Percentiles rank a stretch among this genome's conserved stretches.
These are phyloP conservation scores for Melinopterus prodromus DNA, from an alignment of 2,888 invertebrate species.

Conservation along the genomic window DNA sequence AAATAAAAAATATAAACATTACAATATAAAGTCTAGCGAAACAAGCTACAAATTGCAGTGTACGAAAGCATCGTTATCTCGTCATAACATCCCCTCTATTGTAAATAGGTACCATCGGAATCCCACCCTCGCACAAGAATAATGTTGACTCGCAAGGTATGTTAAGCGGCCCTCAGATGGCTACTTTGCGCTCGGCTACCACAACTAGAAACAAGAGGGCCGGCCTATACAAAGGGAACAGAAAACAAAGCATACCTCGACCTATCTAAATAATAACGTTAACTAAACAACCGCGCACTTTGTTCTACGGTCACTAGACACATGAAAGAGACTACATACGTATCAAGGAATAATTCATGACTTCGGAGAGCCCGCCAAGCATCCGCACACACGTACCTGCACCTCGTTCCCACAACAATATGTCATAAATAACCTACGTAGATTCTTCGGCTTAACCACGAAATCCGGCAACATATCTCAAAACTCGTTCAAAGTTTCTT, in stretches of 20 bases:
- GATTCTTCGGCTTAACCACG: not conserved
- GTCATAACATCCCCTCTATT: not conserved
- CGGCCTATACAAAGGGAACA: slow-evolving; percentile 4
- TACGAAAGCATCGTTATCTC: not conserved
- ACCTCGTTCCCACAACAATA: slow-evolving; percentile 4
- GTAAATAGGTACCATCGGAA: not conserved
- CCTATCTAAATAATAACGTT: slow-evolving; percentile 4
- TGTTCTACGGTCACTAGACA: slow-evolving; percentile 4
- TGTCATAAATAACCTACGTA: not conserved
- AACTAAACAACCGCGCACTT: slow-evolving; percentile 4
- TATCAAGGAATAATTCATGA: slow-evolving; percentile 4
- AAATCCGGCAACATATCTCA: not conserved
- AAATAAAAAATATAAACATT: no score
- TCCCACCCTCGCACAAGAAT: not conserved
- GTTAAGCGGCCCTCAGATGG: not conserved
- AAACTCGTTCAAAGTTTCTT: not conserved
- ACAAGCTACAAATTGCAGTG: not conserved
- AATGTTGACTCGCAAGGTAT: slow-evolving; percentile 4
- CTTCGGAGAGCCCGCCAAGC: not conserved
- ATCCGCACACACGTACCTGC: not conserved
- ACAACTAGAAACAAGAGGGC: not conserved
- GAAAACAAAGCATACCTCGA: slow-evolving; percentile 4
- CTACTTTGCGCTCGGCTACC: not conserved
- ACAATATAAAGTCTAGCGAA: no score
- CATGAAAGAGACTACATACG: not conserved